Evolutionary conservation across 92 coral and sea anemone species (phyloP).

Genomic region (Epizoanthus fatuus): DNA sequence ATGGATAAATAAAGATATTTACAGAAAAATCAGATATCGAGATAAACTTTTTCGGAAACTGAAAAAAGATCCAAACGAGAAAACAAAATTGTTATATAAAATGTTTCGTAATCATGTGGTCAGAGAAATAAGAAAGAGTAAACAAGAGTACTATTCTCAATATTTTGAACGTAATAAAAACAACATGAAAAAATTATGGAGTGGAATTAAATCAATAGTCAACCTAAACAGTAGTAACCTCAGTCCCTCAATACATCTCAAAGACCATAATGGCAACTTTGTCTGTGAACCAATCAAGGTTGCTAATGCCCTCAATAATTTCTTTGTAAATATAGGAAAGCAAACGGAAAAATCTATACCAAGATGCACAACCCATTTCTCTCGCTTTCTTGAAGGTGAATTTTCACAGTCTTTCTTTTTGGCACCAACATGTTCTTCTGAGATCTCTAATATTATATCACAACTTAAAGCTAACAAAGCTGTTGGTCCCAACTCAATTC

Average conservation of each 20-base stretch:
- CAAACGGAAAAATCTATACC: conserved; percentile 9
- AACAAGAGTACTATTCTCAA: conserved; percentile 17
- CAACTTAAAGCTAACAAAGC: conserved; percentile 51
- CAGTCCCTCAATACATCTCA: conserved; percentile 19
- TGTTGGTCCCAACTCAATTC: neutral
- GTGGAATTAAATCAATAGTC: conserved; percentile 21
- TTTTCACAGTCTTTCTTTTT: conserved; percentile 1
- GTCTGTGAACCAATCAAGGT: conserved; percentile 25
- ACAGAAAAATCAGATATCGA: neutral
- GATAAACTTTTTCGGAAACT: neutral
- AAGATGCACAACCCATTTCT: neutral
- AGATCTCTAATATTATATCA: conserved; percentile 14
- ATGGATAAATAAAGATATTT: conserved; percentile 10
- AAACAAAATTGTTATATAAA: conserved; percentile 19
- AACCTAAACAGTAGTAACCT: conserved; percentile 17
- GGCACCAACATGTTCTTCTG: conserved; percentile 7
- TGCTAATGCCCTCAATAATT: neutral
- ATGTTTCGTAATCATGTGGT: conserved; percentile 20
- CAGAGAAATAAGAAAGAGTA: conserved; percentile 5
- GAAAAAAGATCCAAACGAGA: conserved; percentile 14
- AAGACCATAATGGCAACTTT: neutral
- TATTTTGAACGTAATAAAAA: conserved; percentile 20
- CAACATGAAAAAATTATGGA: neutral
- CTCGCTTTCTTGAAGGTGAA: neutral
- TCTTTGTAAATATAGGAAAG: too few relatives aligned